Evolutionary conservation across 2,113 vertebrate genomes (phyloP).

Genomic region (Paradoxurus hermaphroditus): DNA sequence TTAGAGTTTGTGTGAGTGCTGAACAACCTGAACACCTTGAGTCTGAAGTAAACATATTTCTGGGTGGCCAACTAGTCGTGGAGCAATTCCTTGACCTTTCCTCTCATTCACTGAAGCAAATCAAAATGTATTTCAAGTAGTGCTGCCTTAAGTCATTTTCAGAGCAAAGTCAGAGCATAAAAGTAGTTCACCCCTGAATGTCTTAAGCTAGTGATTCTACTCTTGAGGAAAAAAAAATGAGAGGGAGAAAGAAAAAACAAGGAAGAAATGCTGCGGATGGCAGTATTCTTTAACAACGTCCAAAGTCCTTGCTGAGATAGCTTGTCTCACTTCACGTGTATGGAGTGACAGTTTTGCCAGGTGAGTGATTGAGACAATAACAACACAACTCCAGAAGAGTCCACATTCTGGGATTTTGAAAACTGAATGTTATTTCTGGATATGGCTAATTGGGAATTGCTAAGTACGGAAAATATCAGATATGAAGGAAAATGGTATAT

Average conservation of each 20-base stretch:
- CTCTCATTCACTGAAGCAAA: conserved; percentile 22
- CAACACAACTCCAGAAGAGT: neutral
- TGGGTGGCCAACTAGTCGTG: neutral
- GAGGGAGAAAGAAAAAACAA: neutral
- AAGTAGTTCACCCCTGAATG: neutral
- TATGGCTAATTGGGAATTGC: neutral
- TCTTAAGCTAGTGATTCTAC: neutral
- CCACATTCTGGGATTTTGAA: neutral
- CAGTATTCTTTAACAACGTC: neutral
- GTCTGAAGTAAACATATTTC: neutral
- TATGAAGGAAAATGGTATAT: neutral
- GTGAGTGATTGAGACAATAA: neutral
- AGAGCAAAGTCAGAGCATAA: neutral
- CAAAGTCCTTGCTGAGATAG: neutral
- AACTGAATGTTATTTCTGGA: neutral
- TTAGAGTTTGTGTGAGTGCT: conserved; percentile 53
- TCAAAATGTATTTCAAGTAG: neutral
- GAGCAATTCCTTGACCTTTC: conserved; percentile 2
- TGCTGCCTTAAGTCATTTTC: neutral
- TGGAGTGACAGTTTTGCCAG: neutral
- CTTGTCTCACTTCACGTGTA: neutral
- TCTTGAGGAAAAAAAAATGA: neutral
- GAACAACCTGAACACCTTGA: conserved; percentile 48
- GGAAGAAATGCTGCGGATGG: neutral
- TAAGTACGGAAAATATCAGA: neutral